These are phyloP conservation scores for Triops longicaudatus DNA, from an alignment of 1,140 invertebrate species.

Conservation along the genomic window DNA sequence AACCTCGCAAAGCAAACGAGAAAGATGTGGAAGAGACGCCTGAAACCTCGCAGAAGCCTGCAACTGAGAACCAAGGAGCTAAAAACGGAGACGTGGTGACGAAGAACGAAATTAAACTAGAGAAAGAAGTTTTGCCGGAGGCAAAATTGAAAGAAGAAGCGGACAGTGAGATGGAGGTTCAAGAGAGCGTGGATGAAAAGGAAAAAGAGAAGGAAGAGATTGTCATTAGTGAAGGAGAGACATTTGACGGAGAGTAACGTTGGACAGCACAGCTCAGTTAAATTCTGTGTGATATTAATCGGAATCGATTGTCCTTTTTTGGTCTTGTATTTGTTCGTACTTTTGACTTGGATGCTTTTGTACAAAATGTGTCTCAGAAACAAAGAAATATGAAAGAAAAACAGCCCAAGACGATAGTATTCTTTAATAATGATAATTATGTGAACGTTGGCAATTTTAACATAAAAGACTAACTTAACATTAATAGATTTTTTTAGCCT, in stretches of 20 bases:
- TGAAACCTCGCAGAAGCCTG: too few relatives aligned
- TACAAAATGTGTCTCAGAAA: not conserved
- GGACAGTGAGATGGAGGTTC: too few relatives aligned
- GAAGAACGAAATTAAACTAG: not conserved
- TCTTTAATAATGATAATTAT: too few relatives aligned
- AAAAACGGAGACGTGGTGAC: not conserved
- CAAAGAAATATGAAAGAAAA: not conserved
- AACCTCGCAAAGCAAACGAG: too few relatives aligned
- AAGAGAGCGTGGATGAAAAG: not conserved
- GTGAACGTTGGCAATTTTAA: too few relatives aligned
- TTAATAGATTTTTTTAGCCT: too few relatives aligned
- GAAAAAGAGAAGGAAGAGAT: not conserved
- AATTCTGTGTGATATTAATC: not conserved
- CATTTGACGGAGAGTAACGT: not conserved
- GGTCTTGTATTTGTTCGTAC: not conserved
- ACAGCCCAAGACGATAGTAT: too few relatives aligned
- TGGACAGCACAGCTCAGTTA: not conserved
- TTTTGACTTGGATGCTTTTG: not conserved
- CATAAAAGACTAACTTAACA: too few relatives aligned
- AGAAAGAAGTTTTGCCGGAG: too few relatives aligned
- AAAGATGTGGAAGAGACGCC: too few relatives aligned
- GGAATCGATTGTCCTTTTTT: not conserved
- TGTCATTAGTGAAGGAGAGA: not conserved
- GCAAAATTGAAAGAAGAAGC: too few relatives aligned
- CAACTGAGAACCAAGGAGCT: not conserved